These are phyloP conservation scores for Drosophila leonis DNA, from an alignment of 2,888 invertebrate genomes.

Conservation along the genomic window DNA sequence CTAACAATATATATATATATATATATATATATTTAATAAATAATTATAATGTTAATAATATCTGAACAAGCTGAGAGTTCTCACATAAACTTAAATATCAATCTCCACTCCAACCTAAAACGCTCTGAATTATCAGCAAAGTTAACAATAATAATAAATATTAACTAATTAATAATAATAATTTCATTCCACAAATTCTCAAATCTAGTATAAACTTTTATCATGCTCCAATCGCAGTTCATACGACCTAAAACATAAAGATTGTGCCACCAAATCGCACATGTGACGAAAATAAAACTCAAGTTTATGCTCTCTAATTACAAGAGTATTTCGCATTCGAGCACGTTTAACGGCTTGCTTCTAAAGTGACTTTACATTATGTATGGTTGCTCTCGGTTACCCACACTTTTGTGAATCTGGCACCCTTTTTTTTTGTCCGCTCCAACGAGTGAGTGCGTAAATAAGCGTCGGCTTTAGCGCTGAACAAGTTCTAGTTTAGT, in stretches of 20 bases:
- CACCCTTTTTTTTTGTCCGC: conserved; percentile 18
- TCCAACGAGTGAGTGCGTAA: conserved; percentile 19
- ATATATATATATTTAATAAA: too few species aligned
- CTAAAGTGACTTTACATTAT: conserved; percentile 59
- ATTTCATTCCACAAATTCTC: neutral
- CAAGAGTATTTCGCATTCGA: conserved; percentile 39
- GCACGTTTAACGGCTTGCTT: conserved; percentile 29
- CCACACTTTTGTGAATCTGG: conserved; percentile 1
- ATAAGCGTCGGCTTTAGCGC: conserved; percentile 24
- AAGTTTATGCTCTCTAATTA: neutral
- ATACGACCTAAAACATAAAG: neutral
- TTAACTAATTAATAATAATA: neutral
- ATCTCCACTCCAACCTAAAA: too few species aligned
- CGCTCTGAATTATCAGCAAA: too few species aligned
- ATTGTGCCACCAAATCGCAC: neutral
- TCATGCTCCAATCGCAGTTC: neutral
- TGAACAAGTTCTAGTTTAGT: conserved; percentile 71
- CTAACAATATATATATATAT: too few species aligned
- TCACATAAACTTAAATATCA: too few species aligned
- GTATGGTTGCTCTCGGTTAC: neutral
- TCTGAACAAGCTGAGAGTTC: too few species aligned
- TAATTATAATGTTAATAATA: too few species aligned
- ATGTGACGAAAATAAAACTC: neutral
- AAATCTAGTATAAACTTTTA: neutral
- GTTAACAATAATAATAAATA: neutral